Conservation (phyloP, 2,113 vertebrate species). For the Columba janthina region DNA sequence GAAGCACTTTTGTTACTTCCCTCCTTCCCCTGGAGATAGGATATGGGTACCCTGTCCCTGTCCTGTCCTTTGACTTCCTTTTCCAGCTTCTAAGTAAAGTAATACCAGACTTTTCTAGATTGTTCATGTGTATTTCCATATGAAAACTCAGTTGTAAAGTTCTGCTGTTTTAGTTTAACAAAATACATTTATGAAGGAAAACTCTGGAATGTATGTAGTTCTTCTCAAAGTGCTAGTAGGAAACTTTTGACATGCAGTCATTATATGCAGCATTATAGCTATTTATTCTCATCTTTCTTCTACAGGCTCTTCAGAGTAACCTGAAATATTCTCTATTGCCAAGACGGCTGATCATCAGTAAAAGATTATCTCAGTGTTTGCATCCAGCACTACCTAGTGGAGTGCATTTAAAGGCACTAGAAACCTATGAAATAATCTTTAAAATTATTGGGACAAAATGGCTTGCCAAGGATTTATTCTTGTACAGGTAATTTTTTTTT, state of each 20-base stretch:
- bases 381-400: conserved; percentile 96
- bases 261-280: not conserved
- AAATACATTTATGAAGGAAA: not conserved
- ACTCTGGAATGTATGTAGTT: not conserved
- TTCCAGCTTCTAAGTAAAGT: not conserved
- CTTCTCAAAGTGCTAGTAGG: not conserved
- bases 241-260: not conserved
- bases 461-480: conserved; percentile 90
- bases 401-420: conserved; percentile 95
- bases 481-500: conserved; percentile 82
- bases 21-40: not conserved
- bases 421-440: conserved; percentile 97
- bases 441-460: conserved; percentile 97
- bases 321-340: conserved; percentile 93
- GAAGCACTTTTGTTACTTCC: not conserved
- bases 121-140: not conserved
- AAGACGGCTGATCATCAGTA: conserved; percentile 90
- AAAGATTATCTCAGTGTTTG: conserved; percentile 93
- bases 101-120: not conserved
- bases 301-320: conserved; percentile 96
- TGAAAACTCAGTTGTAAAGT: not conserved
- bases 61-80: not conserved
- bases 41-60: not conserved
- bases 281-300: not conserved
- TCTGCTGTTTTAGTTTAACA: not conserved